A percentile compares a stretch with the other conserved stretches of the same genome.
Evolutionary conservation across 2,113 vertebrate genomes (phyloP).

Genomic region (Eulemur rufifrons): DNA sequence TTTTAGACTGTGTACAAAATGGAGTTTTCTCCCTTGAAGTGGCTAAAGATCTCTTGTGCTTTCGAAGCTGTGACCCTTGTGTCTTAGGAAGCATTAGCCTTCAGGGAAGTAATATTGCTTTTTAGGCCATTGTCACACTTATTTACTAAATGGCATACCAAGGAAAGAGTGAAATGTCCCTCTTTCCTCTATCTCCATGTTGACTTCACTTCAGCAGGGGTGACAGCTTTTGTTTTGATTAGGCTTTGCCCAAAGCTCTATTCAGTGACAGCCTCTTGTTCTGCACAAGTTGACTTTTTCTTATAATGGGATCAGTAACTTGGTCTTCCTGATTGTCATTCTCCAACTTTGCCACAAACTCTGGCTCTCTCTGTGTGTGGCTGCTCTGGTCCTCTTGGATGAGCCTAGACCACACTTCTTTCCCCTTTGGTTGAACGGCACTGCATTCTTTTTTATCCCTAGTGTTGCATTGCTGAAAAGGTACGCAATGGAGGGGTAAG

Average conservation of each 20-base stretch:
- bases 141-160: not conserved
- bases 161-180: not conserved
- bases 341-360: not conserved
- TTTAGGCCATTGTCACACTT: not conserved
- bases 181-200: not conserved
- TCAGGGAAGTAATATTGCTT: conserved; percentile 14
- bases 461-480: not conserved
- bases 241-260: not conserved
- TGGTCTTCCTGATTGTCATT: not conserved
- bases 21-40: not conserved
- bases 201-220: not conserved
- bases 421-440: not conserved
- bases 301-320: not conserved
- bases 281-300: not conserved
- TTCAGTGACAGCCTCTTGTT: not conserved
- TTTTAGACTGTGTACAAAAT: not conserved
- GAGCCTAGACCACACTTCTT: not conserved
- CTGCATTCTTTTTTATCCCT: not conserved
- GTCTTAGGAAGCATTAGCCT: not conserved
- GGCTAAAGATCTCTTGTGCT: not conserved
- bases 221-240: conserved; percentile 25
- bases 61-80: not conserved
- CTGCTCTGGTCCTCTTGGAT: not conserved
- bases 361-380: not conserved
- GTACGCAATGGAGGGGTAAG: not conserved